Base-by-base conservation (phyloP, 2,797 vertebrate genomes). In the Spizella passerina region DNA sequence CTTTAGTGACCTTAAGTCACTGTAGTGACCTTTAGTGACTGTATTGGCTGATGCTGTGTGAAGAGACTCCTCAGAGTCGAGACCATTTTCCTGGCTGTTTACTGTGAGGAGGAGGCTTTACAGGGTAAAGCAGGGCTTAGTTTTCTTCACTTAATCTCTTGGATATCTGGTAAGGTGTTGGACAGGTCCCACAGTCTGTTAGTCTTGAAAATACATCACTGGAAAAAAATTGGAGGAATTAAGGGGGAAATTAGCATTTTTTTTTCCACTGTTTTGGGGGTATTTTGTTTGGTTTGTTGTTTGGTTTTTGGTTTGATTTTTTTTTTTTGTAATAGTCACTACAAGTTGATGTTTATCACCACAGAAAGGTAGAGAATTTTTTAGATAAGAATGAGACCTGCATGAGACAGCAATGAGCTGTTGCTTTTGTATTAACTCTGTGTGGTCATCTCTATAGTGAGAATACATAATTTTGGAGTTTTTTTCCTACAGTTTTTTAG, bases 381-480 rank as follows among this genome's bases (percentile, higher is more conserved):
- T 72, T 47, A 80, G 55, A 19, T 43, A 36, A 36, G 20, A 80
- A 36, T 63, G 36, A 29, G 23, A 68, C 24, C 38, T 76, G 4
- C 2, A 1, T 70, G 30, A 72, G 12, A 47, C 13, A 32, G 8
- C 14, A 53, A 14, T 17, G 9, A 46, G 43, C 17, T 32, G 12
- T 52, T 82, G 22, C n/a, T 49, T 82, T 83, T 72, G 39, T 2
- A 3, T 34, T 76, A 2, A 2, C 17, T 76, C 44, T 64, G 12
- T 85, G 12, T 75, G n/a, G 17, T 84, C 16, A 26, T 22, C 50
- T 77, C 11, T 29, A 0, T 71, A 78, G 73, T 59, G 38, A 66
- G 55, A 34, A 34, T 46, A 41, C 0, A 2, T 52, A 16, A 80
- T 64, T 80, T 66, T 6, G 21, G 4, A 6, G 0, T 0, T 3